phyloP scores from a whole-genome alignment of 2,888 invertebrate species.

The Stictocephala bisonia region DNA sequence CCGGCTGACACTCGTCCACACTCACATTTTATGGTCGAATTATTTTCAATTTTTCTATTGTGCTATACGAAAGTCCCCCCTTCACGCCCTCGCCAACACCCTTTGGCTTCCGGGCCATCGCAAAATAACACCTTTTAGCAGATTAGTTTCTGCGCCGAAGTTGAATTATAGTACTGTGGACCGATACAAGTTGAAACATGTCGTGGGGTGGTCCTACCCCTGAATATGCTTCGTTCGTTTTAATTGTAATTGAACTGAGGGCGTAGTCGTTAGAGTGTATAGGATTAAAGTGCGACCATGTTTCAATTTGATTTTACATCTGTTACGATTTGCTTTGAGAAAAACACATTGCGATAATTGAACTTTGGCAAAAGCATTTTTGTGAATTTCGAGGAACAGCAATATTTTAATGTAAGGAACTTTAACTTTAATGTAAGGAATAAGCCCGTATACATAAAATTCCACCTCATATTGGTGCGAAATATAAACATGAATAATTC shows the following conservation, averaged over 20 bases:
- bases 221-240: constrained; percentile 28
- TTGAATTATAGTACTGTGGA: constrained; percentile 13
- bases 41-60: constrained; percentile 50
- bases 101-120: background rate
- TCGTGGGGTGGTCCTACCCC: background rate
- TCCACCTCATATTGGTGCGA: too few species aligned
- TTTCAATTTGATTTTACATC: too few species aligned
- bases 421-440: too few species aligned
- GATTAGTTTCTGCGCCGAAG: constrained; percentile 52
- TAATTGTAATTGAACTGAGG: constrained; percentile 36
- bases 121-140: constrained; percentile 55
- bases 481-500: too few species aligned
- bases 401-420: too few species aligned
- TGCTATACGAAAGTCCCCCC: background rate
- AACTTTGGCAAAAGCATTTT: too few species aligned
- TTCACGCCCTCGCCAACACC: constrained; percentile 8
- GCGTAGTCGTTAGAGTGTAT: constrained; percentile 28
- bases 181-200: constrained; percentile 38
- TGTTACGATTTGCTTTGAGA: too few species aligned
- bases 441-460: too few species aligned
- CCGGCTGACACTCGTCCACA: constrained; percentile 44
- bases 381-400: too few species aligned
- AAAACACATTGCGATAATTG: too few species aligned
- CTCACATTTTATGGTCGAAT: constrained; percentile 52
- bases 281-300: constrained; percentile 22